A percentile compares a stretch with the other conserved stretches of the same genome.
Evolutionary conservation across 2,113 vertebrate genomes (phyloP).

Genomic region (Montifringilla adamsi): DNA sequence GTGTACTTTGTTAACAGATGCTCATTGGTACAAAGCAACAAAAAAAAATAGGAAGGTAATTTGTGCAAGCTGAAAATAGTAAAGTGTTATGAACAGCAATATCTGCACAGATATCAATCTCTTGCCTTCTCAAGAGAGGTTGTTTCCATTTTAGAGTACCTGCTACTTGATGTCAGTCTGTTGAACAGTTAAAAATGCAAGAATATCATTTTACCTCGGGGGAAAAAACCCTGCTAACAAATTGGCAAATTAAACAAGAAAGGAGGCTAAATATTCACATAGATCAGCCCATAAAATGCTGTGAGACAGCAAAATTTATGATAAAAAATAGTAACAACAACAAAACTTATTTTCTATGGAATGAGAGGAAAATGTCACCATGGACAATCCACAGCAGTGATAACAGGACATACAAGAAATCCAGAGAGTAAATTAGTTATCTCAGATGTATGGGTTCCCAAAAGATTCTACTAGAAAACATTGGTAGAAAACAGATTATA

Average conservation of each 20-base stretch:
- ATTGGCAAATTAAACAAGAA: neutral
- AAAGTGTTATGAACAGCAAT: neutral
- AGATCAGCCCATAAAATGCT: neutral
- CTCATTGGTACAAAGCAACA: neutral
- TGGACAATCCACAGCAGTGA: neutral
- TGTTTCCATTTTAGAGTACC: neutral
- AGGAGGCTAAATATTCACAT: neutral
- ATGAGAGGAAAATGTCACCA: neutral
- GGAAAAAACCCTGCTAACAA: fast-evolving
- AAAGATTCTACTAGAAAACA: neutral
- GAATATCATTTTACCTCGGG: neutral
- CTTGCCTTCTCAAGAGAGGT: neutral
- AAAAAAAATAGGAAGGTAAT: fast-evolving
- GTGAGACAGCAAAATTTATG: neutral
- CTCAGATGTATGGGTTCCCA: neutral
- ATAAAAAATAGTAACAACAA: neutral
- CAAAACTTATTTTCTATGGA: neutral
- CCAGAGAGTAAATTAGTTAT: neutral
- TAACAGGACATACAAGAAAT: neutral
- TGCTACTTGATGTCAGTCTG: neutral
- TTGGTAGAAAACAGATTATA: neutral
- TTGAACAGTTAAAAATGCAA: neutral
- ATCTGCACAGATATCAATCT: neutral
- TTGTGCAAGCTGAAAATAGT: neutral
- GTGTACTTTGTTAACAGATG: neutral